Evolutionary conservation across 2,113 vertebrate species (phyloP).

Genomic region (Crotophaga sulcirostris): DNA sequence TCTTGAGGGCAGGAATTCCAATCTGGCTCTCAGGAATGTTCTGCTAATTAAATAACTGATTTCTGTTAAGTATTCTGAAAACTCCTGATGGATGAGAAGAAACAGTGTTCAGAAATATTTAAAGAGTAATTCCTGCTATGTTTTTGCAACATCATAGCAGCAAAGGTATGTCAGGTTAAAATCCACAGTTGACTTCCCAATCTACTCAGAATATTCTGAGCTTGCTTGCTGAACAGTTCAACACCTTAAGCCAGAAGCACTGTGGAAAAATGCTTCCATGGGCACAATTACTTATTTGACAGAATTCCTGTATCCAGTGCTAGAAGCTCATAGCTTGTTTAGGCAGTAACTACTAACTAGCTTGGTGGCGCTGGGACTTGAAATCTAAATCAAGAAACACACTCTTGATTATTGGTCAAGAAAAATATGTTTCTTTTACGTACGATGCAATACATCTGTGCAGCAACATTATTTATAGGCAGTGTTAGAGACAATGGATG

Average conservation of each 20-base stretch:
- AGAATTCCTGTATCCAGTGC: not conserved
- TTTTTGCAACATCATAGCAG: not conserved
- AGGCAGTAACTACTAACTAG: not conserved
- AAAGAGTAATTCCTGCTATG: not conserved
- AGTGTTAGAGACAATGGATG: not conserved
- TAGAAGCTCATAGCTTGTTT: not conserved
- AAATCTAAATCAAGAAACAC: not conserved
- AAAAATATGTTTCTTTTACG: not conserved
- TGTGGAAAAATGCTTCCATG: not conserved
- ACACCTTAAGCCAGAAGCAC: not conserved
- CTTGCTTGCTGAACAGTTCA: not conserved
- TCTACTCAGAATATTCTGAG: not conserved
- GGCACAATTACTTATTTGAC: not conserved
- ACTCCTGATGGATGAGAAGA: not conserved
- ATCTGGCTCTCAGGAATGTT: not conserved
- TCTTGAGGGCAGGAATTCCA: not conserved
- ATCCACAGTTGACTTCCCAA: not conserved
- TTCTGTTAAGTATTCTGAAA: not conserved
- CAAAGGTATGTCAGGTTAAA: not conserved
- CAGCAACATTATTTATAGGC: not conserved
- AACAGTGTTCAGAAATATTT: not conserved
- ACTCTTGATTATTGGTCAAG: not conserved
- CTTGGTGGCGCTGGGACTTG: not conserved
- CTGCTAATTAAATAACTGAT: not conserved
- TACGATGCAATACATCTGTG: not conserved